Evolutionary conservation across 2,113 vertebrate genomes (phyloP).

Genomic region (Oceanites oceanicus): DNA sequence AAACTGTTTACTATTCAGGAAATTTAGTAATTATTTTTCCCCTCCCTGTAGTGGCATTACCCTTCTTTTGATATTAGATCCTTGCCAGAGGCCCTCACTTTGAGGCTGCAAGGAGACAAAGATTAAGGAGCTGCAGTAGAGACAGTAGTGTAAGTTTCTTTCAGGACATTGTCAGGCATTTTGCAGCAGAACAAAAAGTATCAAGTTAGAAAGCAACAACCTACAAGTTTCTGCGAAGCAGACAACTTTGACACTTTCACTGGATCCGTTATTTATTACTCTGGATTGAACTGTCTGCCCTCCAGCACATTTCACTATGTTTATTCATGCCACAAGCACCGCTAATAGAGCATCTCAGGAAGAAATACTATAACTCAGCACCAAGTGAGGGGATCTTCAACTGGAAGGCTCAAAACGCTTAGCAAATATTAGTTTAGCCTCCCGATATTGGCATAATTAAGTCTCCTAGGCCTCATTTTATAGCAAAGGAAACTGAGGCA

Average conservation of each 20-base stretch:
- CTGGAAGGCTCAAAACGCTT: not conserved
- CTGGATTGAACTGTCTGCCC: not conserved
- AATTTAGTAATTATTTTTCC: constrained; percentile 50
- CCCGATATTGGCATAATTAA: not conserved
- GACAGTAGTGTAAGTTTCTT: not conserved
- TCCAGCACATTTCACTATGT: not conserved
- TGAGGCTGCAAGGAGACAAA: constrained; percentile 7
- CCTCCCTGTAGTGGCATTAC: constrained; percentile 1
- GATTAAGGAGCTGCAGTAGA: constrained; percentile 17
- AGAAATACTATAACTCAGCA: not conserved
- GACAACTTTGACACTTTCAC: not conserved
- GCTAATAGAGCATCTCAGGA: not conserved
- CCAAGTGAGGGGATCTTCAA: not conserved
- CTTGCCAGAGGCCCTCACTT: not conserved
- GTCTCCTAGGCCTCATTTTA: not conserved
- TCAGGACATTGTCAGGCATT: not conserved
- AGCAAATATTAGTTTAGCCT: not conserved
- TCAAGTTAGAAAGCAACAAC: not conserved
- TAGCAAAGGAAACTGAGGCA: not conserved
- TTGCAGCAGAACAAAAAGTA: not conserved
- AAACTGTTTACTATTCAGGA: constrained; percentile 58
- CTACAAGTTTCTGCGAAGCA: not conserved
- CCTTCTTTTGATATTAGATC: constrained; percentile 66
- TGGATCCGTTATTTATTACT: not conserved
- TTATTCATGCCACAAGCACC: not conserved